phyloP scores from a whole-genome alignment of 2,797 vertebrate species.

The Capromys pilorides region DNA sequence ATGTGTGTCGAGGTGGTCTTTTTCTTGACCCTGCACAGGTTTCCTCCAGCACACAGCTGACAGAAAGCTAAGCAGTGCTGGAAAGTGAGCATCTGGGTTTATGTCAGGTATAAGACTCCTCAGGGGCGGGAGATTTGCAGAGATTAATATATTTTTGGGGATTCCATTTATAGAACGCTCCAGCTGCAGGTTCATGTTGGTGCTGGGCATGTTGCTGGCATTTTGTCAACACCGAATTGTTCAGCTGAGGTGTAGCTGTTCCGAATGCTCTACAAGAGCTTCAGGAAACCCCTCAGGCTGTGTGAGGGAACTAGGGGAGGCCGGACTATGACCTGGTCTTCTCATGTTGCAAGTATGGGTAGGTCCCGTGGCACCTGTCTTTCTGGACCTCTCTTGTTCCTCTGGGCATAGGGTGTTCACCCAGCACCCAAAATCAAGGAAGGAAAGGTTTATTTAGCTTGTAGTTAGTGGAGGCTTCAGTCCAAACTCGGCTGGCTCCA shows the following conservation, averaged over 20 bases:
- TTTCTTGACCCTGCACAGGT: slow-evolving; percentile 53
- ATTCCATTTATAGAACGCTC: slow-evolving; percentile 81
- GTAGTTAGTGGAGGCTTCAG: too few species aligned
- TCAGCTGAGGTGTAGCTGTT: slow-evolving; percentile 62
- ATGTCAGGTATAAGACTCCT: slow-evolving; percentile 88
- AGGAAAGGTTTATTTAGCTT: too few species aligned
- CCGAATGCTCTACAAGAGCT: not conserved
- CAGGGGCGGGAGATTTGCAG: slow-evolving; percentile 85
- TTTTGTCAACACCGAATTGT: slow-evolving; percentile 73
- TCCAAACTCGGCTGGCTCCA: too few species aligned
- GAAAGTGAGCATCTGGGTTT: slow-evolving; percentile 76
- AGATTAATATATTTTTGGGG: slow-evolving; percentile 76
- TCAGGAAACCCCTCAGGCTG: not conserved
- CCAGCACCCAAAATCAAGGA: too few species aligned
- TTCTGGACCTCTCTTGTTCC: not conserved
- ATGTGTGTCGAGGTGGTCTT: slow-evolving; percentile 66
- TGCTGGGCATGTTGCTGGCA: slow-evolving; percentile 52
- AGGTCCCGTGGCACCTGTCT: not conserved
- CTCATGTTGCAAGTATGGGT: not conserved
- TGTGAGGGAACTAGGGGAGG: not conserved
- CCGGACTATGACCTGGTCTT: fast-evolving
- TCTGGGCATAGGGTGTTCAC: not conserved
- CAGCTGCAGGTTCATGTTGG: slow-evolving; percentile 72
- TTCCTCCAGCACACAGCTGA: slow-evolving; percentile 77
- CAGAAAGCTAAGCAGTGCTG: slow-evolving; percentile 78